Evolutionary conservation across 1,140 invertebrate genomes (phyloP).

Genomic region (Formica selysi): DNA sequence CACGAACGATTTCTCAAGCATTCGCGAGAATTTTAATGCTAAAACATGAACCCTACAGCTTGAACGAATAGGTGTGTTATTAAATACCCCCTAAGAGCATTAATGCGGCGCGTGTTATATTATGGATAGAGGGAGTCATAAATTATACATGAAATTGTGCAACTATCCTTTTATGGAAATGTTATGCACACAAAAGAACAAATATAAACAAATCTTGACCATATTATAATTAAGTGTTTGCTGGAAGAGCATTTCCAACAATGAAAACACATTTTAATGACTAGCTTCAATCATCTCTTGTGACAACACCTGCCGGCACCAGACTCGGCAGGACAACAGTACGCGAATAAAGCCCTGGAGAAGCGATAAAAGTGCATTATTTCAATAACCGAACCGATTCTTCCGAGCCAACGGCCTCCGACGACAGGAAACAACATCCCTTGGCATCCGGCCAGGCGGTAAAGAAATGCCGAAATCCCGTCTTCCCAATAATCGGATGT

Average conservation of each 20-base stretch:
- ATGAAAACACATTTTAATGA: background rate
- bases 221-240: background rate
- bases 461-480: constrained; percentile 84
- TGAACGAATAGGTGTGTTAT: constrained; percentile 13
- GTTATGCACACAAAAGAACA: too few species aligned
- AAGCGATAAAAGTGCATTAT: constrained; percentile 84
- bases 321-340: constrained; percentile 22
- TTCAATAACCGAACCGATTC: constrained; percentile 84
- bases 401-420: constrained; percentile 81
- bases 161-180: background rate
- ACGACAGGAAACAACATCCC: constrained; percentile 85
- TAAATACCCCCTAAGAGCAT: background rate
- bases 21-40: constrained; percentile 39
- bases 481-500: constrained; percentile 85
- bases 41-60: background rate
- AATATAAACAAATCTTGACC: background rate
- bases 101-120: background rate
- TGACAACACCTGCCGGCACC: constrained; percentile 33
- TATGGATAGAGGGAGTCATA: background rate
- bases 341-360: constrained; percentile 24
- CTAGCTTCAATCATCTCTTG: background rate
- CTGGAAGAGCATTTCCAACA: too few species aligned
- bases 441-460: constrained; percentile 81
- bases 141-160: background rate
- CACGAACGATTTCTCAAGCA: constrained; percentile 23